Conservation (phyloP, 2,888 invertebrate genomes). For the Chouioia cunea region DNA sequence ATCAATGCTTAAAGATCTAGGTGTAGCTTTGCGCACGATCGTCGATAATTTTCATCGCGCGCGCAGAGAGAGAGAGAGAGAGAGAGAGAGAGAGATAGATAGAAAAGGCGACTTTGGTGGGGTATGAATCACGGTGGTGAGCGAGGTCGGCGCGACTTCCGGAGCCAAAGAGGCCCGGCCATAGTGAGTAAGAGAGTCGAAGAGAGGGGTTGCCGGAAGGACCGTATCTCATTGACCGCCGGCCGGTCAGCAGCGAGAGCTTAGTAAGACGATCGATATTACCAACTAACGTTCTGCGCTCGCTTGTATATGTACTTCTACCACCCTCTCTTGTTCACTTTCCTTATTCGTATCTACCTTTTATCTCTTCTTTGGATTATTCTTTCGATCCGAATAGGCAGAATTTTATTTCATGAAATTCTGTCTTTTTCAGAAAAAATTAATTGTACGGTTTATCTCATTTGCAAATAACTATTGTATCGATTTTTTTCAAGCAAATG, state of each 20-base stretch:
- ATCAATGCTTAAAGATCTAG: not conserved
- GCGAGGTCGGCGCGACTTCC: slow-evolving; percentile 57
- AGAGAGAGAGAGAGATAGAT: not conserved
- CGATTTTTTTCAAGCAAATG: no score
- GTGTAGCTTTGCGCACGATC: not conserved
- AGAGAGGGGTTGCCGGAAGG: slow-evolving; percentile 56
- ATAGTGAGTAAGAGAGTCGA: slow-evolving; percentile 39
- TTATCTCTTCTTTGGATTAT: not conserved
- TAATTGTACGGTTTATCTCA: not conserved
- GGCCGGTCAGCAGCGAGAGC: slow-evolving; percentile 60
- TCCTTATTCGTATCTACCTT: slow-evolving; percentile 14
- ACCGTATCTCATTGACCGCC: slow-evolving; percentile 68
- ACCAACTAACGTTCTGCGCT: not conserved
- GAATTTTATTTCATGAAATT: not conserved
- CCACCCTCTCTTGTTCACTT: slow-evolving; percentile 9
- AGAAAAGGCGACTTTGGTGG: not conserved
- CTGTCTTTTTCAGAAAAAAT: not conserved
- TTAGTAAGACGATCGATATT: slow-evolving; percentile 2
- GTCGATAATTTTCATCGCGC: slow-evolving; percentile 18
- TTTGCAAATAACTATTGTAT: no score
- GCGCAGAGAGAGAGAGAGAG: slow-evolving; percentile 10
- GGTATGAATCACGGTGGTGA: slow-evolving; percentile 15
- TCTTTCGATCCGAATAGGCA: not conserved
- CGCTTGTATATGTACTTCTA: not conserved
- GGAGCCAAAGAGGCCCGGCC: slow-evolving; percentile 24